Percentiles rank a stretch among this genome's conserved stretches.
Conservation (phyloP, 2,797 vertebrate genomes). For the Eurystomus glaucurus region DNA sequence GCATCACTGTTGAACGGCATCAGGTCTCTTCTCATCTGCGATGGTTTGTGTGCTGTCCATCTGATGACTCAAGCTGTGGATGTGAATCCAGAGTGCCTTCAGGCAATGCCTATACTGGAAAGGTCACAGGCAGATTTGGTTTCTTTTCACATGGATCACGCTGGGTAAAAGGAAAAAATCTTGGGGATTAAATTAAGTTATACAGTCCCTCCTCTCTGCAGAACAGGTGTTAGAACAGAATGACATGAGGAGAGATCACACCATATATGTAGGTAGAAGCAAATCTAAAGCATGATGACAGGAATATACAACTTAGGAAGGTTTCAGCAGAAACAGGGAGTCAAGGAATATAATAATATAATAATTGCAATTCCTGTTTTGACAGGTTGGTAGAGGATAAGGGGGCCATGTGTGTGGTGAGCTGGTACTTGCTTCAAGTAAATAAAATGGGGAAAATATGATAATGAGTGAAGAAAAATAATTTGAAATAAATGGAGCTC, state of each 20-base stretch:
- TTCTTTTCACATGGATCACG: not conserved
- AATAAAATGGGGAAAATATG: not conserved
- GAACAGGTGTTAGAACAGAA: not conserved
- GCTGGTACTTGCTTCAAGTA: not conserved
- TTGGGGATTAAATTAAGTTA: not conserved
- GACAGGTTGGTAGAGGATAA: not conserved
- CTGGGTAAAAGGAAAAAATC: not conserved
- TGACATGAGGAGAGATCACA: not conserved
- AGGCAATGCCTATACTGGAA: not conserved
- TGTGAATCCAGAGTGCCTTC: not conserved
- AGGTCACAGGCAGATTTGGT: not conserved
- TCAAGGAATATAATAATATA: not conserved
- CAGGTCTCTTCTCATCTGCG: not conserved
- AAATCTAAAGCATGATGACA: not conserved
- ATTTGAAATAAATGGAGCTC: not conserved
- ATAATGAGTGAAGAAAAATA: not conserved
- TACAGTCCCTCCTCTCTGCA: not conserved
- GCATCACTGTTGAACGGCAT: not conserved
- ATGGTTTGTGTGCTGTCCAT: accelerated
- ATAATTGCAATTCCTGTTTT: not conserved
- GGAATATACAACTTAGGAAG: not conserved
- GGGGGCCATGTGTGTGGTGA: accelerated
- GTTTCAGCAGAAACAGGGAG: not conserved
- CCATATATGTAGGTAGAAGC: not conserved
- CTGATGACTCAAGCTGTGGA: not conserved